These are phyloP conservation scores for Philypnodon macrostomus DNA, from an alignment of 2,797 vertebrate genomes.

Conservation along the genomic window DNA sequence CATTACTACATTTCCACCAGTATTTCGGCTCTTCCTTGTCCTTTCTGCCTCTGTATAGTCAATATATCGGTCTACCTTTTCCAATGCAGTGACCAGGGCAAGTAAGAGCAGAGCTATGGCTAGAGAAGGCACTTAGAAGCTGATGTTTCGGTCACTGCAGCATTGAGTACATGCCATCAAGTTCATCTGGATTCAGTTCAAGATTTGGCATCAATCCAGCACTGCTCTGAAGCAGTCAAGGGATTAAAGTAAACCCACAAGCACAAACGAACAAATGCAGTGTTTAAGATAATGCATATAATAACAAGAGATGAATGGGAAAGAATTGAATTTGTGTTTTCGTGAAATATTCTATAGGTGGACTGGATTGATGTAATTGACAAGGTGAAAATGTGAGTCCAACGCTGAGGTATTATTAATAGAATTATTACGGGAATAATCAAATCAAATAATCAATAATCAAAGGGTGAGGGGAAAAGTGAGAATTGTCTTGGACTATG, in stretches of 20 bases:
- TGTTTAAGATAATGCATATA: conserved; percentile 12
- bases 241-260: conserved; percentile 42
- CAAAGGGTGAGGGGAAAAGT: neutral
- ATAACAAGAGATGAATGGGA: too few species aligned
- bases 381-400: too few species aligned
- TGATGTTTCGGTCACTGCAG: conserved; percentile 40
- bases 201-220: conserved; percentile 35
- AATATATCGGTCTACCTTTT: neutral
- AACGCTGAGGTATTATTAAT: too few species aligned
- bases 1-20: conserved; percentile 32
- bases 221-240: conserved; percentile 28
- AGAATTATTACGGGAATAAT: too few species aligned
- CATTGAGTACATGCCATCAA: conserved; percentile 40
- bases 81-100: conserved; percentile 25
- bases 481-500: neutral
- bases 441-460: too few species aligned
- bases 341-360: too few species aligned
- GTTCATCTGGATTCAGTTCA: conserved; percentile 35
- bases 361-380: too few species aligned
- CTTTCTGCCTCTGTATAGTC: conserved; percentile 15
- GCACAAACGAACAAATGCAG: conserved; percentile 27
- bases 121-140: conserved; percentile 46
- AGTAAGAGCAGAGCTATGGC: conserved; percentile 65
- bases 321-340: too few species aligned
- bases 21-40: conserved; percentile 66